Evolutionary conservation across 2,797 vertebrate species (phyloP), one percentile per base, ranked within the genome.

Genomic region (Dallia pectoralis): DNA sequence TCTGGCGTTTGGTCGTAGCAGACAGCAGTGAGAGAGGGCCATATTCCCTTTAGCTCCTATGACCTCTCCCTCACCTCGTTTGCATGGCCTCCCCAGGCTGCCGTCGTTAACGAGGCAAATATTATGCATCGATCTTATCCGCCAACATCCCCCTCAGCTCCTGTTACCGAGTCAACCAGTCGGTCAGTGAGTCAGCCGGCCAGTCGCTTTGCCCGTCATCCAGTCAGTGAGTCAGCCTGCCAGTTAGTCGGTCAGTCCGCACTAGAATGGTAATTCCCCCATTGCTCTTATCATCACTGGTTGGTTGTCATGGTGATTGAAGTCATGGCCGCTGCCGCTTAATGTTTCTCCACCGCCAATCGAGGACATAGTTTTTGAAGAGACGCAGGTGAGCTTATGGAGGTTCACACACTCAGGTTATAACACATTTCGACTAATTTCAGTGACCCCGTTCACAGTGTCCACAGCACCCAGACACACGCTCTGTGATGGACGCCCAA

Each of bases 71-170:
- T 69, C 76, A 61, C 49, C 82, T 83, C 11, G 65, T 94, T 93
- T 94, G 91, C 91, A 91, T 93, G 79, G 82, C 76, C 78, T 30
- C 76, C 80, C 72, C 79, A 81, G 79, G 82, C 70, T 53, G 25
- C 78, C 76, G 62, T 82, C 63, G 87, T 93, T 94, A 94, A 91
- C 86, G 87, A 91, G 85, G 84, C 93, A 94, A 94, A 94, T 92
- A 73, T 29, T 56, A 56, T 56, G 53, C 53, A 59, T 59, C 67
- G 32, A 61, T 73, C 80, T 74, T 77, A 73, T 71, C 68, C 70
- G 81, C 75, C 83, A 71, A 63, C 73, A 48, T 67, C 83, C 56
- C 53, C 69, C 79, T 81, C 29, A 59, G 8, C 22, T 25, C 22
- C 53, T 59, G 53, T 59, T 59, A 59, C n/a, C 11, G 67, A 32